Conservation (phyloP, 2,797 vertebrate genomes). For the Platyrinchus mystaceus region DNA sequence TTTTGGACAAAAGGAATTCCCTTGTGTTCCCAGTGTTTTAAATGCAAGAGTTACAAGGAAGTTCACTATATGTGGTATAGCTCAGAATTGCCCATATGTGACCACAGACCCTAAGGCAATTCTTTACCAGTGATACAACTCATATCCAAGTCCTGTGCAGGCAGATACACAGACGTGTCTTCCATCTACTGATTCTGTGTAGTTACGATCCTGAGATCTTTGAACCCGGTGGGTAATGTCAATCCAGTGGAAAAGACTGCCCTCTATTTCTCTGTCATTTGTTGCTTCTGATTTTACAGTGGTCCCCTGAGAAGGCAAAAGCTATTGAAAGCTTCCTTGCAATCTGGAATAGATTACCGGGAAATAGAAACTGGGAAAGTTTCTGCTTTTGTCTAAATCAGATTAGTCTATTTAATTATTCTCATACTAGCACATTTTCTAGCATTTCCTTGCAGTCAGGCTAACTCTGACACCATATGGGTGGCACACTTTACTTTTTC, state of each 20-base stretch:
- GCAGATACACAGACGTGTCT: not conserved
- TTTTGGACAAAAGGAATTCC: not conserved
- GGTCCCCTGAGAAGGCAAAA: not conserved
- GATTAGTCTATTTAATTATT: not conserved
- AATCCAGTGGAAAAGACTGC: not conserved
- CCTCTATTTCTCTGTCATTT: not conserved
- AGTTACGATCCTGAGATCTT: not conserved
- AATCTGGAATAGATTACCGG: not conserved
- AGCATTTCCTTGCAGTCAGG: not conserved
- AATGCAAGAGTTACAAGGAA: not conserved
- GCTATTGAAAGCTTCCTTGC: not conserved
- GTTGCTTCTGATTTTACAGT: not conserved
- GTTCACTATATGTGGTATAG: not conserved
- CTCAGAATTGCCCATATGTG: not conserved
- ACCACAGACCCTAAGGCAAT: not conserved
- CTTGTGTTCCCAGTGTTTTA: not conserved
- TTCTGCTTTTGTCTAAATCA: not conserved
- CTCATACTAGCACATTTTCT: not conserved
- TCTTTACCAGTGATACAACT: not conserved
- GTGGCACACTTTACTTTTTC: not conserved
- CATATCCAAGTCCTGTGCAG: not conserved
- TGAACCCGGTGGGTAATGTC: not conserved
- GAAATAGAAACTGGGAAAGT: not conserved
- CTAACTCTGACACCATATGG: not conserved
- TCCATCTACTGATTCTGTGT: fast-evolving